Conservation (phyloP, 2,113 vertebrate species). For the Lepus timidus region DNA sequence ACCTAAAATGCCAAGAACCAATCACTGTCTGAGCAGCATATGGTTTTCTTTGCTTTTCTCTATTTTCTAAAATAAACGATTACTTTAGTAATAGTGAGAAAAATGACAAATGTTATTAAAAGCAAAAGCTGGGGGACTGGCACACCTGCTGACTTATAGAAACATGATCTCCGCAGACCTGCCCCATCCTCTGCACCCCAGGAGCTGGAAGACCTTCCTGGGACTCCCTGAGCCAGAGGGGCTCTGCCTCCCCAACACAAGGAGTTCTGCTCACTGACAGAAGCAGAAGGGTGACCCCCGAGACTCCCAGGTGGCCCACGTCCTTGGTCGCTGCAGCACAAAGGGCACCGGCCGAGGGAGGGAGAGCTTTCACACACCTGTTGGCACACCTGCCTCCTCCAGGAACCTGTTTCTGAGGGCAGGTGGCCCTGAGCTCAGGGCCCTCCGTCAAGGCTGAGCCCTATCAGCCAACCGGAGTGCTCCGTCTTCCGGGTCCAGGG, state of each 20-base stretch:
- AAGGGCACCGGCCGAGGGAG: not conserved
- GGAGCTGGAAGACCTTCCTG: not conserved
- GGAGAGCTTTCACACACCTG: accelerated
- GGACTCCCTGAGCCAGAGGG: not conserved
- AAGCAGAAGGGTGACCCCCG: not conserved
- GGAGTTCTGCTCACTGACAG: not conserved
- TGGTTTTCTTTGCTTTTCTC: constrained; percentile 5
- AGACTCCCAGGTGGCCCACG: not conserved
- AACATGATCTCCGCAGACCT: not conserved
- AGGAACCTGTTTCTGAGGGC: not conserved
- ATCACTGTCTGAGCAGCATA: not conserved
- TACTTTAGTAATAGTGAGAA: not conserved
- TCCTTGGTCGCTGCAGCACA: not conserved
- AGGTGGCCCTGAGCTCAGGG: not conserved
- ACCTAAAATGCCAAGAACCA: not conserved
- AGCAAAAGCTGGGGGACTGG: not conserved
- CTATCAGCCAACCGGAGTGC: not conserved
- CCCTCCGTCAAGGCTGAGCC: not conserved
- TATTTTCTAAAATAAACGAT: constrained; percentile 35
- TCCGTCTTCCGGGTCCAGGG: not conserved
- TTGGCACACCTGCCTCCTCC: not conserved
- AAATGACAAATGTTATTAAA: constrained; percentile 49
- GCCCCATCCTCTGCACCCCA: no score
- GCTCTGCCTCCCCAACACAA: not conserved
- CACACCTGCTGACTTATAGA: not conserved